Base-by-base conservation (phyloP, 2,113 vertebrate species). In the Synchiropus splendidus region DNA sequence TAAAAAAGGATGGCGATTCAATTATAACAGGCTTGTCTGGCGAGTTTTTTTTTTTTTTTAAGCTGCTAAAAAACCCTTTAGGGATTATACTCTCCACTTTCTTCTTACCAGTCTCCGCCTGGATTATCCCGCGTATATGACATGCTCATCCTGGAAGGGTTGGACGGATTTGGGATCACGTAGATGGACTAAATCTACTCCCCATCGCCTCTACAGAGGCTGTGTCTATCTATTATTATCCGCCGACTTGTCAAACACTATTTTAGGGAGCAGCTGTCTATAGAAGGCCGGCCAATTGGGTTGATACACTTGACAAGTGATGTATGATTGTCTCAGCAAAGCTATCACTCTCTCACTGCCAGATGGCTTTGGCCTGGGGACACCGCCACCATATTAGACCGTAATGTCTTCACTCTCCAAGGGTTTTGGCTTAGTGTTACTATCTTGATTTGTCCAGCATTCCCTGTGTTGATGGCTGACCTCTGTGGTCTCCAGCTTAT, bases 271-370 rank as follows among this genome's bases (percentile, higher is more conserved):
- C 74, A 81, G 68, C 72, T 81, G 77, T 71, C 69, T 67, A 64
- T 63, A 67, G 71, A 75, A 72, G 75, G 59, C 45, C 60, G 59
- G 60, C 58, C 79, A 67, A 76, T 79, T 76, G 74, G 59, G 76
- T 69, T 71, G 70, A 74, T 67, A 72, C 67, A 81, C 68, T 72
- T 79, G 74, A 81, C 75, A 75, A 75, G 67, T 77, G 67, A 79
- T 75, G 61, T 79, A 75, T 75, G 75, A 77, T 79, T 77, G 78
- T 54, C 61, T 67, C 51, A 42, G 66, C 58, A 39, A 64, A 67
- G 64, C 69, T 60, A 78, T 81, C 78, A 70, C 52, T 78, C 67
- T 67, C 42, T 1, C 44, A 16, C 60, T 64, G 65, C 65, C 69
- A 70, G 62, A 68, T 69, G 71, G 50, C 55, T 72, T 61, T 70